Conservation (phyloP, 2,797 vertebrate genomes). For the Lepus townsendii region DNA sequence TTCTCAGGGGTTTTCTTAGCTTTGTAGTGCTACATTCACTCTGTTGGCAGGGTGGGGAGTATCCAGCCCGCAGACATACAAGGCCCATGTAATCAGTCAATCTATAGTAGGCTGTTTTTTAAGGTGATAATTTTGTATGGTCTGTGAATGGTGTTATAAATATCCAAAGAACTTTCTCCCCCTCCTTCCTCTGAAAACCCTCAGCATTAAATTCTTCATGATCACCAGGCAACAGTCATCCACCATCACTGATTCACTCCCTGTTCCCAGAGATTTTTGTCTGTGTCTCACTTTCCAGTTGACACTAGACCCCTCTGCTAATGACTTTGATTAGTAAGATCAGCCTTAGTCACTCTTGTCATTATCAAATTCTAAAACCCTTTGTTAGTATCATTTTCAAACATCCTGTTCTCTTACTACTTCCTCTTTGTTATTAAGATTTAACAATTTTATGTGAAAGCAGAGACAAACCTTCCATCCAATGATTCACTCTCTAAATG, state of each 20-base stretch:
- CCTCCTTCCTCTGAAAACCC: not conserved
- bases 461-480: too few species aligned
- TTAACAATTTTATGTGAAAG: too few species aligned
- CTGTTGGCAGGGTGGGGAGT: too few species aligned
- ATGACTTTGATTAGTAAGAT: not conserved
- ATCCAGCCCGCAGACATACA: too few species aligned
- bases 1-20: conserved; percentile 4
- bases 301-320: not conserved
- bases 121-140: too few species aligned
- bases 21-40: not conserved
- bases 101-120: too few species aligned
- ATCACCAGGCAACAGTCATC: not conserved
- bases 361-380: not conserved
- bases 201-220: conserved; percentile 45
- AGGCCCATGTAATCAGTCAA: too few species aligned
- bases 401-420: not conserved
- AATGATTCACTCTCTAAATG: too few species aligned
- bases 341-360: not conserved
- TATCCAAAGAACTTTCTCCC: not conserved
- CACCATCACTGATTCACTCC: not conserved
- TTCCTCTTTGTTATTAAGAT: not conserved
- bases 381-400: conserved; percentile 38
- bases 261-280: conserved; percentile 22
- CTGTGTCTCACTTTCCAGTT: not conserved
- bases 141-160: too few species aligned